Conservation (phyloP, 2,113 vertebrate genomes). For the Bos javanicus region DNA sequence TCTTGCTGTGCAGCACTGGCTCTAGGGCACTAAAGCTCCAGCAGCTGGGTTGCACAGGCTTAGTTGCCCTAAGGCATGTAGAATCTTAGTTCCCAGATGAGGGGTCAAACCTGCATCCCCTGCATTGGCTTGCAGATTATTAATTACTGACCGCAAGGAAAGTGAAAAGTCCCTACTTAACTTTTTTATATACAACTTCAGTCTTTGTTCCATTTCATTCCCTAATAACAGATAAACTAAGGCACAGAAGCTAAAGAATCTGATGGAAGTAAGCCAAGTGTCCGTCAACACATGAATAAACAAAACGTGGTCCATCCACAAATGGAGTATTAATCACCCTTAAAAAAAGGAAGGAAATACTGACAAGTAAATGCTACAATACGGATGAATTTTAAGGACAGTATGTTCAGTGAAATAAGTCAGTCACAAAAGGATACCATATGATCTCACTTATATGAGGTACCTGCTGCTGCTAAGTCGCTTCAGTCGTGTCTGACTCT, state of each 20-base stretch:
- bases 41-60: neutral
- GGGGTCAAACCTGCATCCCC: accelerated
- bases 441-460: neutral
- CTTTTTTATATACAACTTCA: neutral
- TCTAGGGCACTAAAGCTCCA: neutral
- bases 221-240: neutral
- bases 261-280: neutral
- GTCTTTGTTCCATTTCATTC: neutral
- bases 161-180: neutral
- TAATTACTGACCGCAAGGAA: neutral
- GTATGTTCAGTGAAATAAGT: neutral
- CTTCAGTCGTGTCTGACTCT: too few relatives aligned
- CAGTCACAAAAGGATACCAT: neutral
- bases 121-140: neutral
- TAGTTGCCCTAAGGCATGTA: neutral
- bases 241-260: neutral
- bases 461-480: too few relatives aligned
- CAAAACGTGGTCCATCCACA: neutral
- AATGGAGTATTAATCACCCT: neutral
- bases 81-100: neutral
- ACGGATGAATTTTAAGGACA: neutral
- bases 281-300: neutral
- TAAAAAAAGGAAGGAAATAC: neutral
- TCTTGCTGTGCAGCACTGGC: neutral
- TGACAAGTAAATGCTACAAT: neutral